Evolutionary conservation across 2,113 vertebrate species (phyloP).

Genomic region (Noturus placidus): DNA sequence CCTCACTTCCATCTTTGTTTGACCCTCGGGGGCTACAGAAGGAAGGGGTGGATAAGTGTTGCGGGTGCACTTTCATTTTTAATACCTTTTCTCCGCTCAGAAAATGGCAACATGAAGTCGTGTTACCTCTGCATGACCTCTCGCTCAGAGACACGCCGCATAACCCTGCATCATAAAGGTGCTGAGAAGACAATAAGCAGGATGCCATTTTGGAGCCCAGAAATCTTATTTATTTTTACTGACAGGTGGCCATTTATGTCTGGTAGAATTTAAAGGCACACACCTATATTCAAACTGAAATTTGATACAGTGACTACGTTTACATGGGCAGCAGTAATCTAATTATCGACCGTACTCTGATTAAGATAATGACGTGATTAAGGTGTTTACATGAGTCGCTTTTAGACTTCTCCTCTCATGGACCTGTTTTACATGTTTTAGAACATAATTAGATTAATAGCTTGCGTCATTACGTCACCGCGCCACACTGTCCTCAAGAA

Average conservation of each 20-base stretch:
- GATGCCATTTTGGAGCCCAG: neutral
- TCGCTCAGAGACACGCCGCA: slow-evolving; percentile 11
- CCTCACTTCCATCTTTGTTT: slow-evolving; percentile 45
- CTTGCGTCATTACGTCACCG: too few species aligned
- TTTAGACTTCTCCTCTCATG: too few species aligned
- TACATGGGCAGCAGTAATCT: too few species aligned
- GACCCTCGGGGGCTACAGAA: slow-evolving; percentile 23
- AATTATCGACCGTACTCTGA: too few species aligned
- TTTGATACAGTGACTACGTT: too few species aligned
- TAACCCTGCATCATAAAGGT: slow-evolving; percentile 3
- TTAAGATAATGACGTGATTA: too few species aligned
- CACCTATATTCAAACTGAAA: neutral
- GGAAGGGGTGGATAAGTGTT: neutral
- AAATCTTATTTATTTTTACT: neutral
- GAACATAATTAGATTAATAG: too few species aligned
- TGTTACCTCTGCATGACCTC: slow-evolving; percentile 50
- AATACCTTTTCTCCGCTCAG: slow-evolving; percentile 9
- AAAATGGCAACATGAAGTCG: slow-evolving; percentile 1
- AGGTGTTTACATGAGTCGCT: too few species aligned
- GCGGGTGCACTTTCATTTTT: slow-evolving; percentile 6
- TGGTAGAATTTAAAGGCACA: neutral
- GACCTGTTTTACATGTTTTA: too few species aligned
- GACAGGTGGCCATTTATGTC: neutral
- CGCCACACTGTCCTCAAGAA: too few species aligned
- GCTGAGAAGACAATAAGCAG: neutral